A percentile compares a stretch with the other conserved stretches of the same genome.
Evolutionary conservation across 2,888 invertebrate species (phyloP).

Genomic region (Calliscelio sp.): DNA sequence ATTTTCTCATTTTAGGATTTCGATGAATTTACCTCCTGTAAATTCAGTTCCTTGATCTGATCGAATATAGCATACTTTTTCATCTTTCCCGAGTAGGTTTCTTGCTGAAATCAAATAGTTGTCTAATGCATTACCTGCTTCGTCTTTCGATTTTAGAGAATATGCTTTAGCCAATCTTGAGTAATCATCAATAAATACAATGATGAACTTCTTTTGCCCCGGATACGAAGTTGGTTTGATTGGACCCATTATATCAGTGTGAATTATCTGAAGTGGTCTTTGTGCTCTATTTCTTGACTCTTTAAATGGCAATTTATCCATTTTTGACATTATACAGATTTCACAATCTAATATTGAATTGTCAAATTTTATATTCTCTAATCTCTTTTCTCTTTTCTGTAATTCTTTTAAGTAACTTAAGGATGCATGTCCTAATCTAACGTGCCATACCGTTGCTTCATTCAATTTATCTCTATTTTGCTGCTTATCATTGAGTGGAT

Average conservation of each 20-base stretch:
- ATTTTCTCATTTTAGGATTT: slow-evolving; percentile 66
- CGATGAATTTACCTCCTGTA: slow-evolving; percentile 67
- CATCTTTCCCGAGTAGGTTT: slow-evolving; percentile 71
- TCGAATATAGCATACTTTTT: slow-evolving; percentile 73
- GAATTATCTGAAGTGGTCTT: no score
- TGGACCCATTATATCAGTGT: slow-evolving; percentile 53
- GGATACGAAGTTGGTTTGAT: slow-evolving; percentile 66
- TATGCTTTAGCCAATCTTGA: slow-evolving; percentile 67
- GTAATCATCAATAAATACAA: slow-evolving; percentile 72
- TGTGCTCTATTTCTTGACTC: slow-evolving; percentile 21
- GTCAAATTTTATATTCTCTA: slow-evolving; percentile 74
- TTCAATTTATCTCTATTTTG: slow-evolving; percentile 17
- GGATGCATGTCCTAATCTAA: slow-evolving; percentile 69
- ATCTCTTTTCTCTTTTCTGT: slow-evolving; percentile 67
- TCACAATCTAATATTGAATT: slow-evolving; percentile 75
- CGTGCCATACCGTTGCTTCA: slow-evolving; percentile 61
- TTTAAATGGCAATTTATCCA: slow-evolving; percentile 74
- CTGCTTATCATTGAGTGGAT: neutral
- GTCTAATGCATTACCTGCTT: slow-evolving; percentile 73
- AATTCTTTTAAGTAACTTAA: slow-evolving; percentile 73
- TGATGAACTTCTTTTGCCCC: slow-evolving; percentile 66
- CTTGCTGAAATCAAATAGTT: slow-evolving; percentile 67
- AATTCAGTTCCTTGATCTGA: slow-evolving; percentile 69
- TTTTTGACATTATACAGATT: slow-evolving; percentile 49
- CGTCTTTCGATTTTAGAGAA: slow-evolving; percentile 73